Conservation (phyloP, 2,113 vertebrate genomes). For the Sebastes schlegelii region DNA sequence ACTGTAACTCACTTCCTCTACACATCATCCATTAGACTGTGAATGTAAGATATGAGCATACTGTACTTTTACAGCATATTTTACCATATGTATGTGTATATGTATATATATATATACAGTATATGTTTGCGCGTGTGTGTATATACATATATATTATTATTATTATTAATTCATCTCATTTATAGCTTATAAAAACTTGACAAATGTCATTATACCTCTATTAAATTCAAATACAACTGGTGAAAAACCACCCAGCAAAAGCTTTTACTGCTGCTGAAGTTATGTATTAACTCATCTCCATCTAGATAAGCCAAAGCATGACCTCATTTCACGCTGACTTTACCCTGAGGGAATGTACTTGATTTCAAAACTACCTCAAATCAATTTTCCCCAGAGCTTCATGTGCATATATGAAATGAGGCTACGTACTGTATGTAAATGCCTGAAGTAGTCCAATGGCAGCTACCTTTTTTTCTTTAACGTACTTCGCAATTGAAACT, state of each 20-base stretch:
- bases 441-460: neutral
- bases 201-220: too few relatives aligned
- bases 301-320: constrained; percentile 50
- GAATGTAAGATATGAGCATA: neutral
- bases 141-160: too few relatives aligned
- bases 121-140: too few relatives aligned
- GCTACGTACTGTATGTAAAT: constrained; percentile 30
- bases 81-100: too few relatives aligned
- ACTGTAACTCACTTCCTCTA: constrained; percentile 57
- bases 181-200: too few relatives aligned
- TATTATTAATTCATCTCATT: too few relatives aligned
- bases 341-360: constrained; percentile 58
- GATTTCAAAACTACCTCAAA: constrained; percentile 60
- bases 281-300: constrained; percentile 40
- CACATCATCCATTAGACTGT: neutral
- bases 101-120: too few relatives aligned
- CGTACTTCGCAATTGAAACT: constrained; percentile 40
- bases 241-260: neutral
- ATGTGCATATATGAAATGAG: constrained; percentile 15
- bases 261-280: neutral
- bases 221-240: too few relatives aligned
- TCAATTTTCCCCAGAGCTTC: constrained; percentile 36
- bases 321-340: constrained; percentile 59
- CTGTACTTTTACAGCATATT: neutral
- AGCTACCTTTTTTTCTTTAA: constrained; percentile 10